Base-by-base conservation (phyloP, 2,888 invertebrate genomes). In the Dinocampus coccinellae region DNA sequence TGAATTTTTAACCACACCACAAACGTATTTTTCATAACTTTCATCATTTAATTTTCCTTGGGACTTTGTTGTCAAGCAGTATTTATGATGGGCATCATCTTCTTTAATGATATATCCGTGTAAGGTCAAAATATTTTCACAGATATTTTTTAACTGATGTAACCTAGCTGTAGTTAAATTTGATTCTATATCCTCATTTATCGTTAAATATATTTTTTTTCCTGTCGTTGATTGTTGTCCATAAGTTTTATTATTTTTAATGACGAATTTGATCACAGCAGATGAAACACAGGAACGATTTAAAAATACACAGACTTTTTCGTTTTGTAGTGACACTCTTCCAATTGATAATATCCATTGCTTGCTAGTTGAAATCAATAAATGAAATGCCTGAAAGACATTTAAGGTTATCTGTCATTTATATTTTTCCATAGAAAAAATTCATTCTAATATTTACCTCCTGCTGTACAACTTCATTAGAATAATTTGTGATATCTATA, bases 1-100 rank as follows among this genome's bases (percentile, higher is more conserved):
- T 6, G 88, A 84, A 89, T 91, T 92, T 33, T 91, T 84, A 1
- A 93, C 92, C 33, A 91, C 88, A 1, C 92, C 93, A 85, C 92
- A 92, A 4, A 90, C 76, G 42, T 90, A 79, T 36, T 83, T 78
- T 57, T 76, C 77, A 67, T 78, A 79, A 55, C 79, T 78, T 7
- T 79, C 75, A n/a, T 80, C 73, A 47, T n/a, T 39, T 58, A 77
- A 81, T 64, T 76, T 81, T 22, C 87, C 84, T 67, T 86, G 77
- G 11, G 90, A 90, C 77, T 89, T 91, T 61, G 83, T 82, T 1
- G 87, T 87, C 52, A 88, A 83, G 58, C 85, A 73, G 77, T 86
- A 87, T 80, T 85, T 88, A 6, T 85, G 75, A 75, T 86, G 81
- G 39, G 79, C 79, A 13, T 81, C 70, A 10, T 85, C 79, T 52